Percentiles rank a stretch among this genome's conserved stretches.
These are phyloP conservation scores for Cataglyphis rosenhaueri DNA, from an alignment of 2,888 invertebrate species.

Conservation along the genomic window DNA sequence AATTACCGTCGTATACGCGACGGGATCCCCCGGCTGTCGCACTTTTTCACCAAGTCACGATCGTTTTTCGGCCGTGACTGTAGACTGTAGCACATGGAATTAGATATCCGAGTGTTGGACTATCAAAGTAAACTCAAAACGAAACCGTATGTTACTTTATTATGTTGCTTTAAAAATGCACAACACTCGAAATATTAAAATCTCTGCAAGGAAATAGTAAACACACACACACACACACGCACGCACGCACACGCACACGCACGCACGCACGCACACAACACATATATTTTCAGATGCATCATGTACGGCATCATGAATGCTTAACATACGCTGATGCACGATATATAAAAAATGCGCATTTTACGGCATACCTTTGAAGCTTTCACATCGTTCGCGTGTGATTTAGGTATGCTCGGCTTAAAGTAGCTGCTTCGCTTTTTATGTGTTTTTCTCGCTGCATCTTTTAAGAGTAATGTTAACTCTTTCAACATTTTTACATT, in stretches of 20 bases:
- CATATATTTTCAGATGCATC: neutral
- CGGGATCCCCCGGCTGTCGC: constrained; percentile 40
- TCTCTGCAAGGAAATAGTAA: constrained; percentile 6
- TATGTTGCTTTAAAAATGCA: constrained; percentile 1
- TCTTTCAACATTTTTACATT: neutral
- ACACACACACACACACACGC: neutral
- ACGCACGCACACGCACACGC: no score
- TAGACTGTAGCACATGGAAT: constrained; percentile 10
- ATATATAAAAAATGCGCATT: constrained; percentile 23
- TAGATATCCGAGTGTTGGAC: constrained; percentile 19
- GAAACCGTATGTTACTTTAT: neutral
- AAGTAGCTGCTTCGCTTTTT: constrained; percentile 6
- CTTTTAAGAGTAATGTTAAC: constrained; percentile 5
- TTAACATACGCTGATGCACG: constrained; percentile 35
- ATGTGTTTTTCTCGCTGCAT: neutral
- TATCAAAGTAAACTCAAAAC: constrained; percentile 16
- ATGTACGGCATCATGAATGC: constrained; percentile 8
- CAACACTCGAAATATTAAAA: constrained; percentile 25
- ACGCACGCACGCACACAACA: neutral
- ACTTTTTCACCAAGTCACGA: constrained; percentile 39
- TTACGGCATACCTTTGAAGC: constrained; percentile 10
- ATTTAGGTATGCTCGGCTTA: constrained; percentile 13
- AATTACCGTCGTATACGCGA: constrained; percentile 55
- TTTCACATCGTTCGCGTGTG: constrained; percentile 18
- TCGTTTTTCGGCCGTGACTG: constrained; percentile 35